A percentile compares a stretch with the other conserved stretches of the same genome.
Evolutionary conservation across 2,797 vertebrate species (phyloP).

Genomic region (Myiotriccus ornatus): DNA sequence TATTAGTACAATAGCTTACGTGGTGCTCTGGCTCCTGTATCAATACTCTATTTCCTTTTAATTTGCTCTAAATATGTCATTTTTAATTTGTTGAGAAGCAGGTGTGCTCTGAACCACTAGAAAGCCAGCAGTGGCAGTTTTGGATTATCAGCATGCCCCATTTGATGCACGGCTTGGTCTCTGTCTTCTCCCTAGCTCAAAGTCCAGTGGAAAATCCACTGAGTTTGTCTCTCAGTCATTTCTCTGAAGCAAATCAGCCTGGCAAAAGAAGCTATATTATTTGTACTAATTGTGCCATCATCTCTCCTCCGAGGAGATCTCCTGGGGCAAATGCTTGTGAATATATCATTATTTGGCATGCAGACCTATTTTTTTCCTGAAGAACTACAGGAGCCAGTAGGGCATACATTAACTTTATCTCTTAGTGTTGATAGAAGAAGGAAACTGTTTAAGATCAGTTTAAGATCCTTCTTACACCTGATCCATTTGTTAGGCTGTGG

Average conservation of each 20-base stretch:
- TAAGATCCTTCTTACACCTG: not conserved
- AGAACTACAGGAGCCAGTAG: not conserved
- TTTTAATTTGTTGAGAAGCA: not conserved
- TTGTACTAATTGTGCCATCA: not conserved
- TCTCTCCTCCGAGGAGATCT: not conserved
- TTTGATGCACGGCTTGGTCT: not conserved
- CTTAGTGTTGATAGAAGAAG: not conserved
- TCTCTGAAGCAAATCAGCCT: constrained; percentile 1
- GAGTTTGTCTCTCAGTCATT: not conserved
- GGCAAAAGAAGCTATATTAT: not conserved
- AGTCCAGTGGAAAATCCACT: not conserved
- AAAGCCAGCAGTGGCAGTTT: not conserved
- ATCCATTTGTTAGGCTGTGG: not conserved
- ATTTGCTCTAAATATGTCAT: not conserved
- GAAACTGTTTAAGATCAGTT: not conserved
- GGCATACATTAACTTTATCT: not conserved
- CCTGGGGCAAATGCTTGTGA: not conserved
- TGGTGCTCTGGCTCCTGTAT: not conserved
- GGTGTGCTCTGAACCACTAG: not conserved
- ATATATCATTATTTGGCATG: not conserved
- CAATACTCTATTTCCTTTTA: not conserved
- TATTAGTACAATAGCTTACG: not conserved
- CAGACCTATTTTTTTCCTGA: not conserved
- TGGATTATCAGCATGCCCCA: not conserved
- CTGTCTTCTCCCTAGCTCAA: not conserved